Evolutionary conservation across 2,797 vertebrate genomes (phyloP), one percentile per base, ranked within the genome.

Genomic region (Saguinus oedipus): DNA sequence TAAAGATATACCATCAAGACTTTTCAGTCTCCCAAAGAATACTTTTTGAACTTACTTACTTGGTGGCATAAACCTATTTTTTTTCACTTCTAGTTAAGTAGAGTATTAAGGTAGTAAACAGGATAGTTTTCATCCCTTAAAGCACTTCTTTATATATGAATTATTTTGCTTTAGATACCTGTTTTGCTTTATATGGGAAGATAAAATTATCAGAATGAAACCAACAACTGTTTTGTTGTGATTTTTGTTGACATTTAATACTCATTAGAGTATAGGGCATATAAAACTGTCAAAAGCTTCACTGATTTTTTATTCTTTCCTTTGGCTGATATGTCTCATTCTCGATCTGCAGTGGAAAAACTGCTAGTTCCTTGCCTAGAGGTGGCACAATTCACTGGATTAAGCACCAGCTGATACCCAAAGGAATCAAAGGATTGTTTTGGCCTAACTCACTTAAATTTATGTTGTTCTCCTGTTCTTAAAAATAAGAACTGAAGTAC

Each of bases 141-240:
- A 86, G 48, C 57, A 36, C 7, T 86, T 92, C 2, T 68, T 88
- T 24, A 10, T 61, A 4, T 81, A 15, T 82, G 57, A 89, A 76
- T 86, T 97, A 75, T 84, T 92, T 95, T 93, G 14, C 70, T 89
- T 93, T 19, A 82, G 13, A 30, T 95, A 36, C 82, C 57, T 80
- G 2, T 68, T 95, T 95, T 79, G 12, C 44, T 96, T 92, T 50
- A 57, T 33, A 42, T 27, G 33, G 22, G 11, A 89, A 89, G 53
- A 79, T 42, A 70, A 30, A 92, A 88, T 94, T 80, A 86, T 88
- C 72, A 97, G 95, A 96, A 95, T 92, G 59, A 93, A 78, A 86
- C 33, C 24, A 64, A 74, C 19, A 93, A 42, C 36, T 46, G 2
- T 87, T 95, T 78, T 57, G 13, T 92, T 90, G 26, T 72, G 48